Evolutionary conservation across 30 jellyfish, hydroid and myxozoan genomes (phyloP), one percentile per base, ranked within the genome.

Genomic region (Hydractinia symbiolongicarpus): DNA sequence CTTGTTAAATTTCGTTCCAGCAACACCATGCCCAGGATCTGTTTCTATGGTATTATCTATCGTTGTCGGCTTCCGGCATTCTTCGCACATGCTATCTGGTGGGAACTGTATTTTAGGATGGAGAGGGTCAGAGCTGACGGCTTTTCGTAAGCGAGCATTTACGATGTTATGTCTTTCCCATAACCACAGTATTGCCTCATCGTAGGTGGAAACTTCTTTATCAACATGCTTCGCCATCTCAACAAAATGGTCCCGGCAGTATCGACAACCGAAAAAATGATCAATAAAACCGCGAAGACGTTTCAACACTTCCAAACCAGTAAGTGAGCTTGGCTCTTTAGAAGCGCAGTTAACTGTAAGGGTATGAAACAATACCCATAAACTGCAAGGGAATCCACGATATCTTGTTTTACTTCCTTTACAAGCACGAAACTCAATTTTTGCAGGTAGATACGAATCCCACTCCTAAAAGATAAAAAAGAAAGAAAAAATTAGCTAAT

Each of bases 361-460:
- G 17, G 96, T 84, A 67, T 93, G 99, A 58, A 93, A 93, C 54
- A 85, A 78, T 50, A 79, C 61, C 99, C 99, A 93, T 73, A 93
- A 73, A 21, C 97, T 82, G 81, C 99, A 93, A 11, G 99, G 96
- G 81, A 85, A 93, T 1, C 99, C 99, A 21, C 99, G 96, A 72
- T 83, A 93, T 17, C 62, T 78, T 8, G 90, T 86, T 44, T 75
- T 82, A 79, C 96, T 87, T 44, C 99, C 99, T 78, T 83, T 14
- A 86, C 99, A 93, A 8, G 90, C 87, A 19, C 87, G 87, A 94
- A 95, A 93, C 70, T 93, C 89, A 58, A 60, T 72, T 84, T 93
- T 89, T 67, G 52, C 83, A 8, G 98, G 96, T 78, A 87, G 85
- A 20, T 85, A 84, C 0, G 95, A 90, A 67, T 84, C 88, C 83